Conservation (phyloP, 2,113 vertebrate species). For the Calidris pugnax region DNA sequence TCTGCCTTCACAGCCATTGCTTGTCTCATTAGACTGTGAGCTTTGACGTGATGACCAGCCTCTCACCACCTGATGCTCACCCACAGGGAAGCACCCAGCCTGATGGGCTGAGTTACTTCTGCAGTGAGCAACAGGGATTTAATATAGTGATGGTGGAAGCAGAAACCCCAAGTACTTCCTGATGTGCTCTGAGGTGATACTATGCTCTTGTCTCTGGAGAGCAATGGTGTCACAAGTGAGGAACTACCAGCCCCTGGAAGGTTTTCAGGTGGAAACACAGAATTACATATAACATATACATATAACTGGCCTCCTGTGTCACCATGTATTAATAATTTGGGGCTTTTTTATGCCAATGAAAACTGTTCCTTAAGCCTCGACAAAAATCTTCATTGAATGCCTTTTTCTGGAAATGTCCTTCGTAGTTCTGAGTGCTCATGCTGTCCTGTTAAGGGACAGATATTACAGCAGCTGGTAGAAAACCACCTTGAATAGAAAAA, state of each 20-base stretch:
- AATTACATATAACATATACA: neutral
- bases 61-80: rapidly evolving
- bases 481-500: neutral
- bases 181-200: rapidly evolving
- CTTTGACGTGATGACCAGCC: neutral
- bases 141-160: neutral
- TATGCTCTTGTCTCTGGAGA: neutral
- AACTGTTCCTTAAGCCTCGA: neutral
- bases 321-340: neutral
- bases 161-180: neutral
- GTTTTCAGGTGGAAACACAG: neutral
- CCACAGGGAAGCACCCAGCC: neutral
- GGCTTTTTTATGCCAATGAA: neutral
- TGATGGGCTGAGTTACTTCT: neutral
- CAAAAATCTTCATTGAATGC: neutral
- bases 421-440: neutral
- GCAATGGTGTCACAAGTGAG: neutral
- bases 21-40: rapidly evolving
- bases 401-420: neutral
- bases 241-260: neutral
- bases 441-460: neutral
- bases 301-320: neutral
- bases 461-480: neutral
- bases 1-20: neutral
- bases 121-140: neutral